Base-by-base conservation (phyloP, 2,113 vertebrate species). In the Eulemur macaco region DNA sequence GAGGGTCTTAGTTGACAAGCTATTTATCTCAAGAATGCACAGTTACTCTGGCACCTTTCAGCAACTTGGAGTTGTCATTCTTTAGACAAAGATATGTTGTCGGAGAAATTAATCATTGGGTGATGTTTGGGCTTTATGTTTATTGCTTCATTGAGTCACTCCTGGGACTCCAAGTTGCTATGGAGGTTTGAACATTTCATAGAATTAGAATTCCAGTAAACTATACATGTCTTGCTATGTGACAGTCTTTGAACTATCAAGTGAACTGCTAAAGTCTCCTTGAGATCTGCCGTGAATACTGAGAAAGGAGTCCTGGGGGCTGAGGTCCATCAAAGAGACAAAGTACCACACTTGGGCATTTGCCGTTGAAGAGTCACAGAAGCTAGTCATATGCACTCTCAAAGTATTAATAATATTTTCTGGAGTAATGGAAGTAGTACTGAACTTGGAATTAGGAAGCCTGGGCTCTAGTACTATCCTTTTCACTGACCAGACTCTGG, bases 31-130 rank as follows among this genome's bases (percentile, higher is more conserved):
- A 69, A 83, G 68, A 93, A 69, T 92, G 18, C 2, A 82, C 13
- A 86, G 66, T 92, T 95, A 42, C n/a, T 94, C 23, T 92, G 81
- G 17, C 82, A 60, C 5, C n/a, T 88, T 92, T 83, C 81, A 94
- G 74, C 14, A 92, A 81, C 11, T 87, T 90, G 39, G 77, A 96
- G 7, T 60, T 96, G 81, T 52, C 50, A 91, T 78, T 96, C 29
- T 86, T 88, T 82, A 83, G 42, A 91, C 39, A 94, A 93, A 86
- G 84, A 58, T 90, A 92, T 21, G 23, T 89, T 95, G 74, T 93
- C 18, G 34, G 54, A 93, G 78, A 89, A 95, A 84, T 89, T 94
- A 37, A 84, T 93, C 45, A 89, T 13, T 91, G 56, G 52, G 1
- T 89, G 74, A 81, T 2, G 11, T 89, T 81, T 92, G 63, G 31